Percentiles rank a stretch among this genome's conserved stretches.
Evolutionary conservation across 2,888 invertebrate genomes (phyloP).

Genomic region (Eumacrocentrus americanus): DNA sequence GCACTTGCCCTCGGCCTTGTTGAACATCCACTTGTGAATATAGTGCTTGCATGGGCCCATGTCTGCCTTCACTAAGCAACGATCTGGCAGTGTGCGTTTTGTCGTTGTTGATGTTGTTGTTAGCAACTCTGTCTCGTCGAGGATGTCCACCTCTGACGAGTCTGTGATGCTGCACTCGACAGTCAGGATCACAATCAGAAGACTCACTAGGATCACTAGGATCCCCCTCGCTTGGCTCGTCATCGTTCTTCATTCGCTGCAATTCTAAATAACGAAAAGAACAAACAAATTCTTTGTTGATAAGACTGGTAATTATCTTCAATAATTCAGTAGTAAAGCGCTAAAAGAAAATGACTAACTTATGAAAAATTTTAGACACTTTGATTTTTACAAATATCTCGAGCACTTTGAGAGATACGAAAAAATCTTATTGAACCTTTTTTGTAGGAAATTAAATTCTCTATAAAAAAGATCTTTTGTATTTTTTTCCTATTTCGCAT

Average conservation of each 20-base stretch:
- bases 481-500: too few species aligned
- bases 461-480: too few species aligned
- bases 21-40: conserved; percentile 73
- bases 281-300: too few species aligned
- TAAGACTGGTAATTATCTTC: too few species aligned
- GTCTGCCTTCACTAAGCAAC: conserved; percentile 63
- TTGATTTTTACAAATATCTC: too few species aligned
- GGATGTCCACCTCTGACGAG: conserved; percentile 42
- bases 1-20: conserved; percentile 65
- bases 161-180: conserved; percentile 43
- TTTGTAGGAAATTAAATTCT: too few species aligned
- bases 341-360: too few species aligned
- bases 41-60: conserved; percentile 69
- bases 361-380: too few species aligned
- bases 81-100: conserved; percentile 52
- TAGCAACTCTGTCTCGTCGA: conserved; percentile 40
- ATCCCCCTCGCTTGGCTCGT: conserved; percentile 46
- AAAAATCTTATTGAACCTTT: too few species aligned
- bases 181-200: conserved; percentile 39
- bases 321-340: too few species aligned
- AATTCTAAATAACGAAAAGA: too few species aligned
- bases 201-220: conserved; percentile 49
- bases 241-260: conserved; percentile 55
- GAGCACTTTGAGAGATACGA: too few species aligned
- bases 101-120: conserved; percentile 33